Base-by-base conservation (phyloP, 2,113 vertebrate species). In the Stegostoma tigrinum region DNA sequence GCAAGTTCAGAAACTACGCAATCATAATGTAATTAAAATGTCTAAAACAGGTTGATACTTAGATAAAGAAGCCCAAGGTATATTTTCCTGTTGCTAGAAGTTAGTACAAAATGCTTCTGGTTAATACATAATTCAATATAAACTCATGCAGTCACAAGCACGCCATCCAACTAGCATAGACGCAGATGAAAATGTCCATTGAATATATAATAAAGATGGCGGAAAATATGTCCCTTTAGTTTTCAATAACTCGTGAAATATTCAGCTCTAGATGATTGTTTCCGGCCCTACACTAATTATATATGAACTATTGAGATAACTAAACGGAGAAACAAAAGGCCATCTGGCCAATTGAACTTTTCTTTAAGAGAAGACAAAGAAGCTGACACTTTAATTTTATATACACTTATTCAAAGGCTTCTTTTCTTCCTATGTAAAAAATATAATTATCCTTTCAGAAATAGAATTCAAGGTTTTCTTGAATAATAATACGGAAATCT, bases 281-380 rank as follows among this genome's bases (percentile, higher is more conserved):
- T 91, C 52, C 52, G 30, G 15, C 64, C 30, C 55, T 64, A 64
- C 55, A 91, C 55, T 64, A 34, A 91, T 61, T 61, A n/a, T 64
- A 91, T 61, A 91, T 21, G 66, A 93, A 93, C 89, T 23, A 66
- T 66, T 93, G 34, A 38, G 17, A 91, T 91, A n/a, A 91, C 34
- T 66, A 23, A 93, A 66, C 19, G 34, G 34, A 14, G 34, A 19
- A 93, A 93, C 34, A 93, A 66, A 61, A 90, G 52, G 52, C 48
- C 48, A 90, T 64, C 89, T 93, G 89, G 17, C 61, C 89, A n/a
- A 38, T 67, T 66, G 89, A 93, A 19, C 89, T 93, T 61, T 90
- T 15, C 52, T 90, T 89, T 64, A 30, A 89, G 30, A 90, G 87
- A 17, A 64, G 15, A 61, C 55, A 89, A 83, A 83, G 38, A 45